These are phyloP conservation scores for Penaeus monodon DNA, from an alignment of 2,888 invertebrate genomes.

Conservation along the genomic window DNA sequence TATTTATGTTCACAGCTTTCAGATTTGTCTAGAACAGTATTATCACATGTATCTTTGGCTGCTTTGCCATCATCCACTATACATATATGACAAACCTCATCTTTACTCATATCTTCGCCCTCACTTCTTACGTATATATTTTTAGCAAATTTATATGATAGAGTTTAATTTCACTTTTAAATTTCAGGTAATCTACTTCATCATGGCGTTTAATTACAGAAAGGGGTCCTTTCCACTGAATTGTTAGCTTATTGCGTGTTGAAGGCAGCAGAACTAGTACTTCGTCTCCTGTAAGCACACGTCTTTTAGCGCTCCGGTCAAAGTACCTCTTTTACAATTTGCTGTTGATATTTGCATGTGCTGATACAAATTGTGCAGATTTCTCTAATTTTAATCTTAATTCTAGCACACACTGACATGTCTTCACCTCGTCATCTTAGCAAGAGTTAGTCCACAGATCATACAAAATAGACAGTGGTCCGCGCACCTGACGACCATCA, in stretches of 20 bases:
- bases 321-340: background rate
- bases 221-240: conserved; percentile 30
- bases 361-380: background rate
- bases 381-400: conserved; percentile 17
- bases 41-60: background rate
- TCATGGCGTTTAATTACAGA: background rate
- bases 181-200: conserved; percentile 11
- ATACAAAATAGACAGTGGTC: conserved; percentile 16
- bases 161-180: background rate
- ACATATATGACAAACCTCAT: too few relatives aligned
- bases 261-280: conserved; percentile 19
- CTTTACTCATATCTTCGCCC: background rate
- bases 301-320: conserved; percentile 3
- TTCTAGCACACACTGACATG: conserved; percentile 2
- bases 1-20: background rate
- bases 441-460: background rate
- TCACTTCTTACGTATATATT: background rate
- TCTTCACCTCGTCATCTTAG: background rate
- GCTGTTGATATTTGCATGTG: background rate
- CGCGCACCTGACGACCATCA: conserved; percentile 24
- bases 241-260: conserved; percentile 1
- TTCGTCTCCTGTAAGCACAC: conserved; percentile 14
- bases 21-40: background rate
- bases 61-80: too few relatives aligned
- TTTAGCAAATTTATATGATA: conserved; percentile 38